Base-by-base conservation (phyloP, 2,888 invertebrate species). In the Drosophila atripex region DNA sequence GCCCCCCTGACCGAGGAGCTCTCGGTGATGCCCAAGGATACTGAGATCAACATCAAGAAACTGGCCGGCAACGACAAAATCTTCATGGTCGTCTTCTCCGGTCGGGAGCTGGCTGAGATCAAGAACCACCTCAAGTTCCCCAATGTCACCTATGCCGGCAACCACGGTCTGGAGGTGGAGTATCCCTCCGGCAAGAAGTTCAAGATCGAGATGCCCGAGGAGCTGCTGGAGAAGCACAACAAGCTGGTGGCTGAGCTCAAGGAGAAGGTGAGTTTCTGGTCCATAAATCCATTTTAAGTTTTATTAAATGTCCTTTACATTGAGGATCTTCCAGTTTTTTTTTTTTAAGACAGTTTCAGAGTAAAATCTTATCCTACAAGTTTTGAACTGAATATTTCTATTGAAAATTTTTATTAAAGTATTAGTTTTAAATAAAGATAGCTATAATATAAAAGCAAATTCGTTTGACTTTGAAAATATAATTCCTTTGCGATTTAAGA, bases 141-240 rank as follows among this genome's bases (percentile, higher is more conserved):
- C 73, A 90, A 89, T 84, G 94, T 95, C 14, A 95, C 95, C 6
- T 95, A 95, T 86, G 95, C 95, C 50, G 95, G 95, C 41, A 95
- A 94, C 86, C 95, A 95, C 82, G 95, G 95, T 32, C 91, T 95
- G 59, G 95, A 95, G 90, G 95, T 95, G 73, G 91, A 95, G 41
- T 95, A 95, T 90, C 95, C 95, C 1, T 95, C 95, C 79, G 95
- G 95, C 35, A 95, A 94, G 77, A 95, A 94, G 89, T 96, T 95
- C 90, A 94, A 95, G 46, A 95, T 95, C 90, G 95, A 95, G 35
- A 95, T 95, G 94, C 95, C 95, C 2, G 93, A 93, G 11, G 94
- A 95, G 78, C 93, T 94, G 73, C 93, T 95, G 74, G 94, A 93
- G 73, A 95, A 94, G 91, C 94, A 95, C 63, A 93, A 93, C 47